Percentiles rank a stretch among this genome's conserved stretches.
These are phyloP conservation scores for Endotricha flammealis DNA, from an alignment of 2,888 invertebrate genomes.

Conservation along the genomic window DNA sequence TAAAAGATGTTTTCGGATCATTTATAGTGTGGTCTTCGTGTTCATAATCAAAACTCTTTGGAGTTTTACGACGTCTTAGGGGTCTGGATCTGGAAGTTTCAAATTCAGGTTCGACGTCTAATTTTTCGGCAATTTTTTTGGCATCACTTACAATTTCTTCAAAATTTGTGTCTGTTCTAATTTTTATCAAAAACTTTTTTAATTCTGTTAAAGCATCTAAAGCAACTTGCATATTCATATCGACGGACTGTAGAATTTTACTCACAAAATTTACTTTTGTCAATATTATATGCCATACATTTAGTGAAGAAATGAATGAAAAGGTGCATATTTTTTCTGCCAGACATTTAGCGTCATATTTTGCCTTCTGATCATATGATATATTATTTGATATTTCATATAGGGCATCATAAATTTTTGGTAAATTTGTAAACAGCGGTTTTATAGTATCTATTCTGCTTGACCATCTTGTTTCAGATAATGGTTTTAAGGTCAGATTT, in stretches of 20 bases:
- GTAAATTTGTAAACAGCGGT: conserved; percentile 18
- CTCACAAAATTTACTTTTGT: conserved; percentile 18
- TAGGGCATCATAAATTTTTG: conserved; percentile 16
- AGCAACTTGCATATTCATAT: conserved; percentile 23
- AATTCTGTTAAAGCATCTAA: conserved; percentile 22
- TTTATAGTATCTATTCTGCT: conserved; percentile 20
- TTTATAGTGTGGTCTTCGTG: conserved; percentile 17
- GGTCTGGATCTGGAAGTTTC: conserved; percentile 16
- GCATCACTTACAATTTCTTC: conserved; percentile 21
- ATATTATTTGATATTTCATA: conserved; percentile 17
- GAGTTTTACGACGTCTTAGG: conserved; percentile 18
- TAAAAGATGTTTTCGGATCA: conserved; percentile 16
- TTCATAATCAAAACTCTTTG: conserved; percentile 20
- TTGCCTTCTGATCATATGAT: conserved; percentile 15
- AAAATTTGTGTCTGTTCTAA: conserved; percentile 19
- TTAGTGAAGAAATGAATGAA: conserved; percentile 14
- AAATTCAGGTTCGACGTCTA: conserved; percentile 16
- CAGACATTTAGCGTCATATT: conserved; percentile 7
- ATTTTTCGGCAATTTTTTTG: conserved; percentile 17
- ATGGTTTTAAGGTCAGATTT: conserved; percentile 20
- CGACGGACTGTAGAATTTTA: conserved; percentile 19
- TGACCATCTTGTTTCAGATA: conserved; percentile 18
- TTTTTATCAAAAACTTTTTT: conserved; percentile 18
- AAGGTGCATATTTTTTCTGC: conserved; percentile 15
- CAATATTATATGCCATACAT: conserved; percentile 15